Base-by-base conservation (phyloP, 2,797 vertebrate genomes). In the Kryptopterus vitreolus region DNA sequence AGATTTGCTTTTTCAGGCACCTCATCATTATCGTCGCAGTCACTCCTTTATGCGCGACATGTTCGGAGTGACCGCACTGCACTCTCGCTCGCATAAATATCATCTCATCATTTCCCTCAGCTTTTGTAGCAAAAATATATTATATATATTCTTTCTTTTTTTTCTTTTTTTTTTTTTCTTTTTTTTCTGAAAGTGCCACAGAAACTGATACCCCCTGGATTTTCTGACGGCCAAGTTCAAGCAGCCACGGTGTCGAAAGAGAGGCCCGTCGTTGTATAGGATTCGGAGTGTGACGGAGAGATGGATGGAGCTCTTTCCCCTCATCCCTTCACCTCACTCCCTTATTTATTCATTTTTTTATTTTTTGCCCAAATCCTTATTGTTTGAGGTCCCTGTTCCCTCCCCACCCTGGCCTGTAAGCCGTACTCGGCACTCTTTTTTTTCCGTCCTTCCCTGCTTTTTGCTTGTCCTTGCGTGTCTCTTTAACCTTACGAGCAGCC, bases 401-500 rank as follows among this genome's bases (percentile, higher is more conserved):
- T 48, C 63, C 71, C 70, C 50, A 57, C 61, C 62, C 77, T 68
- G 65, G 31, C 58, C 75, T 20, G 18, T 48, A 33, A 72, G 11
- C 81, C 68, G 74, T 63, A n/a, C 70, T 59, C 35, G 52, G 68
- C 61, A 78, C 81, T 80, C 77, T 38, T 46, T 76, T 77, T 38
- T 46, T 76, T 69, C 69, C 48, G 35, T 85, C 83, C 78, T 79
- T 81, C 79, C 68, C 62, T 83, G 82, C 76, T 84, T 76, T 84
- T 63, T 16, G 11, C 70, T 79, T 77, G 72, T 79, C 79, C 59
- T 80, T 77, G 20, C 33, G 46, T 58, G 26, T 61, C 10, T 66
- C 10, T 0, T 0, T 5, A 0, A n/a, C 0, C 87, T 89, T 98
- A 99, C 0, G 97, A 99, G 87, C 98, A 99, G 77, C 97, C 97